phyloP scores from a whole-genome alignment of 2,113 vertebrate species.

The Halichoerus grypus region DNA sequence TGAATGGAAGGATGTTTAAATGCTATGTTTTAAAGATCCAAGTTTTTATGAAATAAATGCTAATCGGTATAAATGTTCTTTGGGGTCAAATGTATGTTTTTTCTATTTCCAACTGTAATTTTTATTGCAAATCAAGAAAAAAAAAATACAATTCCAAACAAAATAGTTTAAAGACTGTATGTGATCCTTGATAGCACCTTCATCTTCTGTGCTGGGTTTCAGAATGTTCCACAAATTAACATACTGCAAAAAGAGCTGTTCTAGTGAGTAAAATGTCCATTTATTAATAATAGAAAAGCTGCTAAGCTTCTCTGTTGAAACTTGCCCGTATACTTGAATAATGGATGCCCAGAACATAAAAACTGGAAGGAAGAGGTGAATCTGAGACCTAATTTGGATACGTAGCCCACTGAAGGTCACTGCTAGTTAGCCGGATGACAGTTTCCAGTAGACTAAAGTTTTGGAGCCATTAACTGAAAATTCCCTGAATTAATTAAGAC shows the following conservation, averaged over 20 bases:
- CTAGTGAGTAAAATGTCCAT: background rate
- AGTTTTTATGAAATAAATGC: conserved; percentile 14
- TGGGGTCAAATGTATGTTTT: background rate
- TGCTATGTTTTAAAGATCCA: background rate
- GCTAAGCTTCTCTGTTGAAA: background rate
- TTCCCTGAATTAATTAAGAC: conserved; percentile 65
- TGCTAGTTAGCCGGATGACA: background rate
- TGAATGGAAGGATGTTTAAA: conserved; percentile 26
- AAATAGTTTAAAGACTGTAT: background rate
- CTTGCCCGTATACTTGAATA: background rate
- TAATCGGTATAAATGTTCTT: background rate
- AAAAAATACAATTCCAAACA: conserved; percentile 6
- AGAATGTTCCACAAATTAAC: background rate
- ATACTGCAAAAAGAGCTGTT: background rate
- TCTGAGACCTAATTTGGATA: background rate
- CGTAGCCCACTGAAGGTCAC: background rate
- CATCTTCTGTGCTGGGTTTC: background rate
- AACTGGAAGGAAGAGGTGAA: background rate
- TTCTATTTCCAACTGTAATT: background rate
- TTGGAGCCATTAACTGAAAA: conserved; percentile 45
- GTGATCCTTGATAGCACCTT: background rate
- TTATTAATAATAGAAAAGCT: background rate
- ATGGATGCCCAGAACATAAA: background rate
- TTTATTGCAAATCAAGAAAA: background rate
- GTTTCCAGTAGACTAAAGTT: conserved; percentile 5